Percentiles rank a stretch among this genome's conserved stretches.
These are phyloP conservation scores for Choloepus hoffmanni DNA, from an alignment of 2,113 vertebrate species.

Conservation along the genomic window DNA sequence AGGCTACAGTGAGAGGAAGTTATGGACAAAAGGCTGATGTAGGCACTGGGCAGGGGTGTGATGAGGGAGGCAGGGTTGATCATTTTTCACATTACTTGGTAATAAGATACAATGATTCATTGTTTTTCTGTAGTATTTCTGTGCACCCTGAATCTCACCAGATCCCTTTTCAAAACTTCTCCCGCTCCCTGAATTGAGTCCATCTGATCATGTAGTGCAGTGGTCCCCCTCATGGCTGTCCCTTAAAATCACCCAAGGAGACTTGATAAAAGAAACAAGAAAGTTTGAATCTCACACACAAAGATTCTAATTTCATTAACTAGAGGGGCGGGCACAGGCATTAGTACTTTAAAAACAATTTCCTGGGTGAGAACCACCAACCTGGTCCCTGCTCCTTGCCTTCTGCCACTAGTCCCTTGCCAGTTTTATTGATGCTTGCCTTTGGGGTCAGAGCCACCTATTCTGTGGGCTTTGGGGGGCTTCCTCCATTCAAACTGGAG, in stretches of 20 bases:
- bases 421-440: background rate
- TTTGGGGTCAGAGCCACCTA: background rate
- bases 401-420: no score
- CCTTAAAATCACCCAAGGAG: background rate
- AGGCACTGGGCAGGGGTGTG: background rate
- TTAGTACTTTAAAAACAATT: background rate
- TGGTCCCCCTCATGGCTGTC: background rate
- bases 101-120: background rate
- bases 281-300: background rate
- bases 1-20: background rate
- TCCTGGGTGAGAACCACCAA: background rate
- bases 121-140: background rate
- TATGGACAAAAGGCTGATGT: background rate
- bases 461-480: background rate
- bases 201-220: background rate
- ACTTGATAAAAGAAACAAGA: background rate
- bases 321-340: background rate
- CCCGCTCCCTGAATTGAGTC: background rate
- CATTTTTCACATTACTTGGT: background rate
- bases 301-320: background rate
- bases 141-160: background rate
- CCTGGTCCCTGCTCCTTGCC: background rate
- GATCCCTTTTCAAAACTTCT: background rate
- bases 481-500: background rate
- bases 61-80: background rate